Conservation (phyloP, 1,140 invertebrate genomes). For the Manduca sexta region DNA sequence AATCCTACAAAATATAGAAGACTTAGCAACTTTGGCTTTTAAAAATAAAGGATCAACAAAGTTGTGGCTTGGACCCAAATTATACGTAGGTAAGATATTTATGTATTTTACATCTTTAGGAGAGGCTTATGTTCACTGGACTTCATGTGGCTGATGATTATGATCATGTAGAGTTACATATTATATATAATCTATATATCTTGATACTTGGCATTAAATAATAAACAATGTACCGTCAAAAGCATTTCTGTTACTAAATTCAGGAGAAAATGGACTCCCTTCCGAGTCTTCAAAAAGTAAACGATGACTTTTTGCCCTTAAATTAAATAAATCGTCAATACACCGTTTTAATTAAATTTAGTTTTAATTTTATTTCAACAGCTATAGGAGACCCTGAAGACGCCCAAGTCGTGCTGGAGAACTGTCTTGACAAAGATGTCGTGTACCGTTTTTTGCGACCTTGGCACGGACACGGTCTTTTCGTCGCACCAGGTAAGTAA, state of each 20-base stretch:
- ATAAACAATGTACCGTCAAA: too few relatives aligned
- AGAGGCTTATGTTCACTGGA: too few relatives aligned
- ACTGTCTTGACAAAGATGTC: slow-evolving; percentile 77
- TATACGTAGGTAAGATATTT: slow-evolving; percentile 44
- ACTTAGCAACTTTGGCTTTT: slow-evolving; percentile 31
- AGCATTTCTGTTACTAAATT: too few relatives aligned
- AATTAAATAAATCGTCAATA: too few relatives aligned
- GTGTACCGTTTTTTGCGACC: slow-evolving; percentile 80
- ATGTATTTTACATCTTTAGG: too few relatives aligned
- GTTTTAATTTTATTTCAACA: slow-evolving; percentile 24
- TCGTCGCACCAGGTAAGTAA: slow-evolving; percentile 76
- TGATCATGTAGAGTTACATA: too few relatives aligned
- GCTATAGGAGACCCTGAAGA: slow-evolving; percentile 64
- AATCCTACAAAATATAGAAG: slow-evolving; percentile 39
- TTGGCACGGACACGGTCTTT: slow-evolving; percentile 82
- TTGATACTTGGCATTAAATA: too few relatives aligned
- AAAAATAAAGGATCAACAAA: slow-evolving; percentile 43
- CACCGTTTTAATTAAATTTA: not conserved
- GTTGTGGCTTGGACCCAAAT: slow-evolving; percentile 51
- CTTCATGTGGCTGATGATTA: too few relatives aligned
- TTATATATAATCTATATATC: too few relatives aligned
- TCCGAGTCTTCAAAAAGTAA: too few relatives aligned
- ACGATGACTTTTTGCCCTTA: too few relatives aligned
- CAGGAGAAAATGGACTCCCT: too few relatives aligned
- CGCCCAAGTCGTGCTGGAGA: slow-evolving; percentile 57